Evolutionary conservation across 2,113 vertebrate genomes (phyloP), one percentile per base, ranked within the genome.

Genomic region (Etheostoma cragini): DNA sequence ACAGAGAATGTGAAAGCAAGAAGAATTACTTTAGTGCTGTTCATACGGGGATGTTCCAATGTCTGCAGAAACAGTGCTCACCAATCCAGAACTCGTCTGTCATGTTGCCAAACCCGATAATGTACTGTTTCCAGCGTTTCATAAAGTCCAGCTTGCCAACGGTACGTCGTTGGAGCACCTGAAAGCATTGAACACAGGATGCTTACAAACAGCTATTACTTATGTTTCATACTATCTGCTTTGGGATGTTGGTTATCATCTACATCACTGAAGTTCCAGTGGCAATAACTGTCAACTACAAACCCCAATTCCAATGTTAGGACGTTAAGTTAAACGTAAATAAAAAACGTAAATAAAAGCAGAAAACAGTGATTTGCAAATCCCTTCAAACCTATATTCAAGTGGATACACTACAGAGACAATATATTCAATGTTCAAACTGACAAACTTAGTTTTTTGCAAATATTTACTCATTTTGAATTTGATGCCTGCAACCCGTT

Each of bases 51-150:
- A 68, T 60, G 15, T 50, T 83, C 83, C 16, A 63, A 0, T 26
- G 26, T 38, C 62, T 67, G 62, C 30, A 82, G 63, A 78, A 56
- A 15, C 15, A n/a, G 16, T 45, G 57, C 93, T 92, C 93, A 98
- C 97, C 97, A 30, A 98, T 93, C 96, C 97, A 98, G 78, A 98
- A 98, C 85, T 98, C 97, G 6, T 96, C 96, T 14, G 87, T 94
- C 86, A 95, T 89, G 81, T 97, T 94, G 76, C 97, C 97, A 88
- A 98, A 99, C 62, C 97, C 97, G 78, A 96, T 94, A 22, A 95
- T 88, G 0, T 98, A 97, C 73, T 95, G 96, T 88, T 92, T 95
- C 97, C 97, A 98, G 50, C 94, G 94, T 76, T 96, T 98, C 94
- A 96, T 96, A 87, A 99, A 99, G 91, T 98, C 96, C 86, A 97